Evolutionary conservation across 2,888 invertebrate genomes (phyloP).

Genomic region (Netelia fuscicornis): DNA sequence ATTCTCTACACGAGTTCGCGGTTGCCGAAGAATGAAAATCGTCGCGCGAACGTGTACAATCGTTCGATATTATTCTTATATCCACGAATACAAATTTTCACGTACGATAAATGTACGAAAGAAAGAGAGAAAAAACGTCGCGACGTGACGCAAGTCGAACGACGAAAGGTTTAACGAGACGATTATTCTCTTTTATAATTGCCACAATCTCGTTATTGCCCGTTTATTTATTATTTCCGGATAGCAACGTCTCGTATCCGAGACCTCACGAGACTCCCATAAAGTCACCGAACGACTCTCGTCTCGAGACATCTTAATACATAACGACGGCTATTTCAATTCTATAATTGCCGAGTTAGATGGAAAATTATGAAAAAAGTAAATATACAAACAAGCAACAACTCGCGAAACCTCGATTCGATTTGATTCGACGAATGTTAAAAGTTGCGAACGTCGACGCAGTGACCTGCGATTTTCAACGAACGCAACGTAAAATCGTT

Average conservation of each 20-base stretch:
- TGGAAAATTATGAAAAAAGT: not conserved
- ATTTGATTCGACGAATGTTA: no score
- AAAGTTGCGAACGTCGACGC: no score
- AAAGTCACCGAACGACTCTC: slow-evolving; percentile 26
- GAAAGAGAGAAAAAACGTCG: not conserved
- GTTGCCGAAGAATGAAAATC: slow-evolving; percentile 4
- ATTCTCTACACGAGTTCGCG: not conserved
- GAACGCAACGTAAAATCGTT: not conserved
- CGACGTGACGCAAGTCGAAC: not conserved
- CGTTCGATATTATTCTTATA: slow-evolving; percentile 12
- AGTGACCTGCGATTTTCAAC: no score
- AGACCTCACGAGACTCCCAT: slow-evolving; percentile 10
- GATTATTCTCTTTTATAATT: slow-evolving; percentile 7
- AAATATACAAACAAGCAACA: no score
- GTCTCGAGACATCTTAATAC: slow-evolving; percentile 8
- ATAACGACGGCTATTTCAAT: slow-evolving; percentile 22
- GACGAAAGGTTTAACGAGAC: not conserved
- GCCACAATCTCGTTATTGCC: slow-evolving; percentile 7
- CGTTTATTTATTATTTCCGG: slow-evolving; percentile 39
- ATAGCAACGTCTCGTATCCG: slow-evolving; percentile 4
- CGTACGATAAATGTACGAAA: not conserved
- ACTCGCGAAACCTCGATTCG: no score
- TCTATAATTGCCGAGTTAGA: not conserved
- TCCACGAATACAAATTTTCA: slow-evolving; percentile 8
- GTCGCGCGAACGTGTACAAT: not conserved